These are phyloP conservation scores for Aleadryas rufinucha DNA, from an alignment of 2,113 vertebrate genomes.

Conservation along the genomic window DNA sequence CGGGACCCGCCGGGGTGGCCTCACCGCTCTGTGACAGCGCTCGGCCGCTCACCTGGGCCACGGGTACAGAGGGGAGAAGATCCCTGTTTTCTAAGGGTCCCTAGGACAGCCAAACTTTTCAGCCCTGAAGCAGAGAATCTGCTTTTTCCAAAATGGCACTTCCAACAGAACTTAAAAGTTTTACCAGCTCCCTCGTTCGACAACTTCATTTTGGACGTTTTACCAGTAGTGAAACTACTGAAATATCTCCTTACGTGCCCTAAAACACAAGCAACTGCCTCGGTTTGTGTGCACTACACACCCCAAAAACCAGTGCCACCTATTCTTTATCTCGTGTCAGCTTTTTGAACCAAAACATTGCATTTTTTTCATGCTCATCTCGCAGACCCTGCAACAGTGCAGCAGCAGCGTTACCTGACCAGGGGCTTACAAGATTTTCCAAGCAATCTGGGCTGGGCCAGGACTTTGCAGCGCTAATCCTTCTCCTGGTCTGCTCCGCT, in stretches of 20 bases:
- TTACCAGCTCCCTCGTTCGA: neutral
- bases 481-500: neutral
- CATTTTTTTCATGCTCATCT: neutral
- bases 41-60: neutral
- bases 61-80: neutral
- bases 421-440: neutral
- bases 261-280: neutral
- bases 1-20: neutral
- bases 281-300: neutral
- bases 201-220: neutral
- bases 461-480: conserved; percentile 26
- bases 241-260: neutral
- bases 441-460: neutral
- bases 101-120: neutral
- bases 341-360: neutral
- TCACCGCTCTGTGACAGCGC: neutral
- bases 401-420: neutral
- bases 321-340: neutral
- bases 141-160: neutral
- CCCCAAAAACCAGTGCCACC: neutral
- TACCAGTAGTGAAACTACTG: neutral
- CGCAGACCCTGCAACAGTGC: neutral
- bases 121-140: neutral
- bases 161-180: neutral
- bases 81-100: fast-evolving